Evolutionary conservation across 2,888 invertebrate species (phyloP), one percentile per base, ranked within the genome.

Genomic region (Gari tellinella): DNA sequence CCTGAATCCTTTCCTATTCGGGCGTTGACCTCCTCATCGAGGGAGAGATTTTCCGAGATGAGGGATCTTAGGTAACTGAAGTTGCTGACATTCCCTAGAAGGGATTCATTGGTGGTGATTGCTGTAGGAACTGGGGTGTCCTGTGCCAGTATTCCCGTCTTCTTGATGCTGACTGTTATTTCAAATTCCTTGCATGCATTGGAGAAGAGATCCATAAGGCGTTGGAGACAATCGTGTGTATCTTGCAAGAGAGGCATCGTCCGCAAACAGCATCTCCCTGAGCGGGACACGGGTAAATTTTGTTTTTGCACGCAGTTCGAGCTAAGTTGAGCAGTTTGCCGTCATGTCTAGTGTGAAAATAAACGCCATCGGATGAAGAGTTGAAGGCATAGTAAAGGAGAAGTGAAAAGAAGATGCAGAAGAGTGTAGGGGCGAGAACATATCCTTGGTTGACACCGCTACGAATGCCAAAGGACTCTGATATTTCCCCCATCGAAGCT

Each of bases 1-100:
- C 62, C 41, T 25, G 62, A 2, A 23, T 52, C 63, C 38, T 60
- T 63, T 40, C 57, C 60, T 7, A 69, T 69, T 8, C 64, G 12
- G n/a, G 7, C 41, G 49, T 53, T 56, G 10, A 68, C n/a, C 41
- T 68, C 73, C n/a, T 14, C 17, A 19, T 43, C 43, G 19, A 43
- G 43, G 3, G 43, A 4, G 10, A 43, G n/a, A 5, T 43, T 43
- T 5, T 43, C 15, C 5, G 43, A 43, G 19, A 43, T 19, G 43
- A 17, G n/a, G 5, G 43, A 43, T 4, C 43, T 14, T 5, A 43
- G n/a, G 43, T 19, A 43, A 3, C 19, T 43, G 43, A 4, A 31
- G 31, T 31, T 31, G 31, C 10, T 10, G 31, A 31, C 31, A 10
- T 31, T 31, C 10, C 5, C 31, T 10, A 31, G 10, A 4, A 7